Evolutionary conservation across 1,140 invertebrate genomes (phyloP).

Genomic region (Lepidurus arcticus): DNA sequence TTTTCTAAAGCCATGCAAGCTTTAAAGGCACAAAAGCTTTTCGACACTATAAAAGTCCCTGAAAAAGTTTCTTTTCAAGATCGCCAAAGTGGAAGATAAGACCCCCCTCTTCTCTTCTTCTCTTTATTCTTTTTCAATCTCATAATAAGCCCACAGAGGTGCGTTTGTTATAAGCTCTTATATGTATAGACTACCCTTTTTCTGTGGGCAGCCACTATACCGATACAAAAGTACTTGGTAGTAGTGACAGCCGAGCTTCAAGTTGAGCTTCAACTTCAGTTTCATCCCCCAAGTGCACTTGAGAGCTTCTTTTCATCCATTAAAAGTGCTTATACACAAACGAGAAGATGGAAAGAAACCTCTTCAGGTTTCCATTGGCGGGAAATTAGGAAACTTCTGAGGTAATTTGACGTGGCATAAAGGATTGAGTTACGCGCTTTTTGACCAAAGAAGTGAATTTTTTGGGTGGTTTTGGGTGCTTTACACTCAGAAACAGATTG

Average conservation of each 20-base stretch:
- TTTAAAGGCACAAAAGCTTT: not conserved
- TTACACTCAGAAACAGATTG: no score
- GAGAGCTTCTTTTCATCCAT: no score
- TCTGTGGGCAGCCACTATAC: not conserved
- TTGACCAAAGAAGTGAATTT: no score
- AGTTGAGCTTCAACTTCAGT: not conserved
- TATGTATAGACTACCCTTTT: not conserved
- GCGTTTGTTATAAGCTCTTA: conserved; percentile 1
- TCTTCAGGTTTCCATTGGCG: no score
- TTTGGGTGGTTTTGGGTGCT: no score
- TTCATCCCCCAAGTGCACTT: no score
- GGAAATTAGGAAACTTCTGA: no score
- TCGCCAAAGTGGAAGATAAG: not conserved
- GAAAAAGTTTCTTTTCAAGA: not conserved
- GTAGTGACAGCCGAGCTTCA: not conserved
- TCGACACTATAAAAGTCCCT: conserved; percentile 5
- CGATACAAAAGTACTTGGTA: not conserved
- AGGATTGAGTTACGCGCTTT: no score
- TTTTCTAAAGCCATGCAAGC: not conserved
- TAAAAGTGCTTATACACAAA: no score
- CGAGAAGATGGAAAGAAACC: no score
- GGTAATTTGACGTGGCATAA: no score
- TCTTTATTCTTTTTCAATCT: not conserved
- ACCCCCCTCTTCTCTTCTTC: not conserved
- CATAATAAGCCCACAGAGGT: conserved; percentile 8